Percentiles rank a stretch among this genome's conserved stretches.
These are phyloP conservation scores for Siderastrea siderea DNA, from an alignment of 92 coral and sea anemone species.

Conservation along the genomic window DNA sequence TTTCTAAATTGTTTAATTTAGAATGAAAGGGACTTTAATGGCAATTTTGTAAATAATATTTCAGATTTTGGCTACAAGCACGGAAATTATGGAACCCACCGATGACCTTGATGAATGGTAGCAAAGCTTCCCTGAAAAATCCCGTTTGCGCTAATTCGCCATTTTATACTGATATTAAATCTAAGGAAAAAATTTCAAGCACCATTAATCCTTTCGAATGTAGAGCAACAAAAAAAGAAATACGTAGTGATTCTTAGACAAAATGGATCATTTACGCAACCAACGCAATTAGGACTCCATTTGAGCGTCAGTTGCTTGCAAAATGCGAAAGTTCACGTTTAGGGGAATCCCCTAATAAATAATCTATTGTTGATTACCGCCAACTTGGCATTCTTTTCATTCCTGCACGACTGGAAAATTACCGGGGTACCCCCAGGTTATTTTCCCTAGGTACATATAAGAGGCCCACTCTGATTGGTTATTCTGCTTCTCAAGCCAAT, in stretches of 20 bases:
- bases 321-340: constrained; percentile 15
- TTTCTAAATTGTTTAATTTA: no score
- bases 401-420: constrained; percentile 45
- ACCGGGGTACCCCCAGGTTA: neutral
- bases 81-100: no score
- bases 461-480: constrained; percentile 70
- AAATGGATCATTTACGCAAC: neutral
- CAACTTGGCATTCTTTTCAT: constrained; percentile 35
- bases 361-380: constrained; percentile 9
- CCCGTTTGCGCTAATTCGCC: no score
- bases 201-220: no score
- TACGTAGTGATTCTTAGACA: constrained; percentile 15
- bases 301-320: neutral
- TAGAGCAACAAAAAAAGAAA: neutral
- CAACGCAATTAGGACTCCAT: neutral
- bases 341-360: constrained; percentile 96
- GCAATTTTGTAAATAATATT: no score
- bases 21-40: no score
- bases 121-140: neutral
- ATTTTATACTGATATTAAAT: neutral
- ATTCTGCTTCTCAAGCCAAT: neutral
- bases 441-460: neutral
- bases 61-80: no score
- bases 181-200: neutral
- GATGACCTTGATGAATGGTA: no score